Percentiles rank a stretch among this genome's conserved stretches.
phyloP scores from a whole-genome alignment of 2,888 invertebrate species.

The Iphiclides podalirius region DNA sequence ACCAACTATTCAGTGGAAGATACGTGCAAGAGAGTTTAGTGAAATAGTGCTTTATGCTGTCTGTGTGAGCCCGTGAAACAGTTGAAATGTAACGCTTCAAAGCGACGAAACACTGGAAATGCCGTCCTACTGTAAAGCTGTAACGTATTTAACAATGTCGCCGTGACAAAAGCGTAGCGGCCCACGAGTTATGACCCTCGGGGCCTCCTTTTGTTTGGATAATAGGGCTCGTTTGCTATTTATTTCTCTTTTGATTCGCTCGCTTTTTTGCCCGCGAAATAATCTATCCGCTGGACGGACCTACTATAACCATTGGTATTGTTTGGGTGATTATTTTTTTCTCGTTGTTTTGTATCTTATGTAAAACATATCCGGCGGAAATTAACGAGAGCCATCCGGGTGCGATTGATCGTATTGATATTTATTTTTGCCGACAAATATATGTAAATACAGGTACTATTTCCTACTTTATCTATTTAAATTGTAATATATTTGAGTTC shows the following conservation, averaged over 20 bases:
- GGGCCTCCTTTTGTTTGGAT: slow-evolving; percentile 69
- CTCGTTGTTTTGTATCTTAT: too few relatives aligned
- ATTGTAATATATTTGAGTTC: too few relatives aligned
- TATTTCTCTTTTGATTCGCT: slow-evolving; percentile 34
- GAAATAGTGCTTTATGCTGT: too few relatives aligned
- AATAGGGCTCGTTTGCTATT: slow-evolving; percentile 57
- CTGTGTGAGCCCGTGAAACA: too few relatives aligned
- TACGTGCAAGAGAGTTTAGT: too few relatives aligned
- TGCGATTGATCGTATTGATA: too few relatives aligned
- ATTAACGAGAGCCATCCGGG: too few relatives aligned
- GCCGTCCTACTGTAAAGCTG: slow-evolving; percentile 52
- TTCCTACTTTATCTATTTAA: too few relatives aligned
- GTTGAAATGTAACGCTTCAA: slow-evolving; percentile 1
- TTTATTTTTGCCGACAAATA: too few relatives aligned
- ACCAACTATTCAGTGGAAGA: too few relatives aligned
- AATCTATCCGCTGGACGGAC: slow-evolving; percentile 41
- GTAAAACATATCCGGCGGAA: too few relatives aligned
- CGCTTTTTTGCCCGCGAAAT: slow-evolving; percentile 36
- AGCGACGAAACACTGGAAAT: slow-evolving; percentile 41
- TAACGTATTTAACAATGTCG: slow-evolving; percentile 65
- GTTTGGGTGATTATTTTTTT: background rate
- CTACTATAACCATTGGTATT: background rate
- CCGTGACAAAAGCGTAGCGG: slow-evolving; percentile 67
- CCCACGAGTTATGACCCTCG: slow-evolving; percentile 69
- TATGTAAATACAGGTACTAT: too few relatives aligned